Evolutionary conservation across 2,113 vertebrate species (phyloP).

Genomic region (Psephotus haematonotus): DNA sequence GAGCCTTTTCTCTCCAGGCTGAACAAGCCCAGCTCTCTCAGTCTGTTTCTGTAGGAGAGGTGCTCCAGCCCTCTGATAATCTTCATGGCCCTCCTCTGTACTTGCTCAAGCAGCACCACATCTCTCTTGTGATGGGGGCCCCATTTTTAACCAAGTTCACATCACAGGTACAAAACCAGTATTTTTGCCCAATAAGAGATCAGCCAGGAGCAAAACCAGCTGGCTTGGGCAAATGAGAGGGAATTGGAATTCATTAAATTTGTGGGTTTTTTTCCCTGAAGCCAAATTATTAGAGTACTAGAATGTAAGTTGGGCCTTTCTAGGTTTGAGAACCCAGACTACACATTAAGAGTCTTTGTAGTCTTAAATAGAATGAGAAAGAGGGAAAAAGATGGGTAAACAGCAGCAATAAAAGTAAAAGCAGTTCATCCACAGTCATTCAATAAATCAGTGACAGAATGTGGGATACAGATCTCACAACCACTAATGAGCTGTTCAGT

Average conservation of each 20-base stretch:
- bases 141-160: neutral
- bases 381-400: neutral
- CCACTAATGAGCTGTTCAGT: neutral
- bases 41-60: neutral
- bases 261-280: neutral
- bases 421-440: neutral
- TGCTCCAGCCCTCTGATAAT: neutral
- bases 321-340: neutral
- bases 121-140: neutral
- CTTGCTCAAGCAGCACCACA: neutral
- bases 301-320: neutral
- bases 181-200: neutral
- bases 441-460: neutral
- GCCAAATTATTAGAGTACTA: neutral
- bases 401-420: neutral
- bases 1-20: neutral
- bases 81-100: neutral
- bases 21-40: neutral
- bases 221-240: neutral
- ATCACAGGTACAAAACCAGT: rapidly evolving
- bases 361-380: neutral
- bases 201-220: neutral
- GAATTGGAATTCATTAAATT: neutral
- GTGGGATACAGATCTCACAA: neutral
- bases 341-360: neutral